Conservation (phyloP, 2,113 vertebrate genomes). For the Lepus americanus region DNA sequence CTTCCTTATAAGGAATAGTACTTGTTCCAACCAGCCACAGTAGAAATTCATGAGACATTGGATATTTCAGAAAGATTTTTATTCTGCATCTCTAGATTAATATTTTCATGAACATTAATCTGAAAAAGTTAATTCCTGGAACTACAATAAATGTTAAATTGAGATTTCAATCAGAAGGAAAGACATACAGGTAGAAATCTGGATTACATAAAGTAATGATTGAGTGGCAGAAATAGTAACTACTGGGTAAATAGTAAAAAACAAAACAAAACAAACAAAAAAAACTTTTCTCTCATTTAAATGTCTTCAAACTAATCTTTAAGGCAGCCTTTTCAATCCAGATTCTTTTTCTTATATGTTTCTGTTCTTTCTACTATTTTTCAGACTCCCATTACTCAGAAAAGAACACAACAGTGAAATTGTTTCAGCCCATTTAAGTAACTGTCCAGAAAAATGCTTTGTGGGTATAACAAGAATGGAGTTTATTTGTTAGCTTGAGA, state of each 20-base stretch:
- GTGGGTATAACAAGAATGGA: neutral
- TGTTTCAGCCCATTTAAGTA: neutral
- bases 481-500: conserved; percentile 23
- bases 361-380: neutral
- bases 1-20: neutral
- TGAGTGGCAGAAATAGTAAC: neutral
- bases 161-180: neutral
- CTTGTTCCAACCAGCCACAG: neutral
- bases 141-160: neutral
- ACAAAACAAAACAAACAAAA: neutral
- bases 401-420: neutral
- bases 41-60: neutral
- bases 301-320: conserved; percentile 7
- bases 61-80: neutral
- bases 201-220: neutral
- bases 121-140: neutral
- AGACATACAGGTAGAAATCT: neutral
- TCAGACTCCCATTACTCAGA: neutral
- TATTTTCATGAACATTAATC: neutral
- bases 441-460: neutral
- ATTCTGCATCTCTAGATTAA: neutral
- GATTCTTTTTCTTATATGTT: neutral
- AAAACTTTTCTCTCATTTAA: neutral
- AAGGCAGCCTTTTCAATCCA: neutral
- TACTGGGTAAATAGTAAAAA: neutral